A percentile compares a stretch with the other conserved stretches of the same genome.
Evolutionary conservation across 2,888 invertebrate species (phyloP).

Genomic region (Leptinotarsa tumamoca): DNA sequence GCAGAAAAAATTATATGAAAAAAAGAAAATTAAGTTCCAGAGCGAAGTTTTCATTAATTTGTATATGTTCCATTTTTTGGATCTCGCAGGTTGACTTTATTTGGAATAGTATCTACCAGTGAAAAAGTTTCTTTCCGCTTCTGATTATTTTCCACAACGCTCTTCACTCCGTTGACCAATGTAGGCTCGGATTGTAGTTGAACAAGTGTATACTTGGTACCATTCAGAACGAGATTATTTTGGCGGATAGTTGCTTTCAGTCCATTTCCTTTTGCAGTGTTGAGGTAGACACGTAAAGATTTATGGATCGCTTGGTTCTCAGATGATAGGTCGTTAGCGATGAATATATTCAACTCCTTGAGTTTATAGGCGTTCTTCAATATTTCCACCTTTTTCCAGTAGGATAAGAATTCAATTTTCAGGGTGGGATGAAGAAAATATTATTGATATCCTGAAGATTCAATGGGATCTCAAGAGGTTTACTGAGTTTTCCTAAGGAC

Average conservation of each 20-base stretch:
- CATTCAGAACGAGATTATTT: constrained; percentile 5
- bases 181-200: background rate
- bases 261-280: constrained; percentile 10
- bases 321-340: background rate
- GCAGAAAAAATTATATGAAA: background rate
- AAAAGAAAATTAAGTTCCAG: background rate
- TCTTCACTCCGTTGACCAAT: background rate
- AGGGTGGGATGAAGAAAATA: background rate
- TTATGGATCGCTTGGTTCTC: background rate
- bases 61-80: constrained; percentile 7
- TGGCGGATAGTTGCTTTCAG: background rate
- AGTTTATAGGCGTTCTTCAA: background rate
- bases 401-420: constrained; percentile 11
- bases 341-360: background rate
- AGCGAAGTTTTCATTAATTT: background rate
- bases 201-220: constrained; percentile 5
- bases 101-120: background rate
- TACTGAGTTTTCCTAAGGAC: too few species aligned
- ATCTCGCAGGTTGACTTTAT: background rate
- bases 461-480: too few species aligned
- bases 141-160: background rate
- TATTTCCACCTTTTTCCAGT: background rate
- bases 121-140: background rate
- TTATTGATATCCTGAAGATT: constrained; percentile 1
- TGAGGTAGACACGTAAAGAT: background rate